These are phyloP conservation scores for Corythucha ciliata DNA, from an alignment of 2,888 invertebrate species.

Conservation along the genomic window DNA sequence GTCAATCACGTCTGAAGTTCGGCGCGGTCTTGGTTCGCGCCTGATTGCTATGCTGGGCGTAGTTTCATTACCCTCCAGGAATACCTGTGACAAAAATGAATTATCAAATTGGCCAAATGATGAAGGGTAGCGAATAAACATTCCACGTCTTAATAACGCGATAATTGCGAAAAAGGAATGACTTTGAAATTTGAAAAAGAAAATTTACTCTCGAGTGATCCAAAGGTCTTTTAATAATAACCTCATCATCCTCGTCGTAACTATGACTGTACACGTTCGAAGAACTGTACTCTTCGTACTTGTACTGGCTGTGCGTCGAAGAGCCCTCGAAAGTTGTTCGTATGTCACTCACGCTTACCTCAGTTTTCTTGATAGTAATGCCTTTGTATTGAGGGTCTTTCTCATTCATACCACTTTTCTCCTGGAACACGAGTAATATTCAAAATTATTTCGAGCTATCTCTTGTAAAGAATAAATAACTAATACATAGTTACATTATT, in stretches of 20 bases:
- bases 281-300: constrained; percentile 18
- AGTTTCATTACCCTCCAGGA: constrained; percentile 30
- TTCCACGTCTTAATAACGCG: background rate
- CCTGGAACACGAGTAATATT: constrained; percentile 16
- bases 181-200: background rate
- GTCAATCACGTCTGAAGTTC: constrained; percentile 36
- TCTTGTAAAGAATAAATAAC: no score
- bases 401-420: constrained; percentile 19
- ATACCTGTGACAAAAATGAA: constrained; percentile 28
- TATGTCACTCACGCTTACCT: constrained; percentile 22
- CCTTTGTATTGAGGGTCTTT: constrained; percentile 18
- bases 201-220: background rate
- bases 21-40: constrained; percentile 29
- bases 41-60: constrained; percentile 19
- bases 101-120: background rate
- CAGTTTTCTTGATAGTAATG: constrained; percentile 11
- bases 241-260: constrained; percentile 25
- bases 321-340: constrained; percentile 21
- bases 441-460: no score
- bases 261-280: constrained; percentile 19
- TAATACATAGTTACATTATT: no score
- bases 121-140: background rate
- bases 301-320: constrained; percentile 17
- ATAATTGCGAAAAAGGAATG: background rate
- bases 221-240: background rate